phyloP scores from a whole-genome alignment of 2,888 invertebrate genomes.

The Neoscelio sp. region DNA sequence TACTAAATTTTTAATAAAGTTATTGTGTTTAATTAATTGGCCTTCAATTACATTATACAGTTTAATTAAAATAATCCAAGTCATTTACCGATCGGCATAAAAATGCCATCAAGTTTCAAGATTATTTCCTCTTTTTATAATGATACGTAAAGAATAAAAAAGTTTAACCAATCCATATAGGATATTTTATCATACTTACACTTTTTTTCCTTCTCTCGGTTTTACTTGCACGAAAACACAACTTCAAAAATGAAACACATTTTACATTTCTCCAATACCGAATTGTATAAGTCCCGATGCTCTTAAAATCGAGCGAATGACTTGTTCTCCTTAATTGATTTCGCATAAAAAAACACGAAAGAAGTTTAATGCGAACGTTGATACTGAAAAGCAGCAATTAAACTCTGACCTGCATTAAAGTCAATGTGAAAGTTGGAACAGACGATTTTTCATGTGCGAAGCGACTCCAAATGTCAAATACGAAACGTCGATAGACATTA shows the following conservation, averaged over 20 bases:
- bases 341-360: conserved; percentile 40
- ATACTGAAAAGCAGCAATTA: conserved; percentile 60
- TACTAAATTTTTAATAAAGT: no score
- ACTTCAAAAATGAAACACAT: conserved; percentile 20
- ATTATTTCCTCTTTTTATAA: no score
- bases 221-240: background rate
- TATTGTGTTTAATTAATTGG: no score
- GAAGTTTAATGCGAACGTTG: conserved; percentile 23
- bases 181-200: conserved; percentile 40
- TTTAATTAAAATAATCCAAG: no score
- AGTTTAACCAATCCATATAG: no score
- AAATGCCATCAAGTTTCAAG: no score
- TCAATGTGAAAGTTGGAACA: conserved; percentile 50
- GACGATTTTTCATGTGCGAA: background rate
- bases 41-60: no score
- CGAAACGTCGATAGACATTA: no score
- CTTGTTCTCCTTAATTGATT: conserved; percentile 55
- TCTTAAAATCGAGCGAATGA: conserved; percentile 43
- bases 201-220: conserved; percentile 4
- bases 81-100: no score
- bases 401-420: conserved; percentile 63
- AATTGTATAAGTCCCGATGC: conserved; percentile 46
- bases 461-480: no score
- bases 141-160: no score
- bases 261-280: conserved; percentile 10